Base-by-base conservation (phyloP, 2,797 vertebrate genomes). In the Arctocebus calabarensis region DNA sequence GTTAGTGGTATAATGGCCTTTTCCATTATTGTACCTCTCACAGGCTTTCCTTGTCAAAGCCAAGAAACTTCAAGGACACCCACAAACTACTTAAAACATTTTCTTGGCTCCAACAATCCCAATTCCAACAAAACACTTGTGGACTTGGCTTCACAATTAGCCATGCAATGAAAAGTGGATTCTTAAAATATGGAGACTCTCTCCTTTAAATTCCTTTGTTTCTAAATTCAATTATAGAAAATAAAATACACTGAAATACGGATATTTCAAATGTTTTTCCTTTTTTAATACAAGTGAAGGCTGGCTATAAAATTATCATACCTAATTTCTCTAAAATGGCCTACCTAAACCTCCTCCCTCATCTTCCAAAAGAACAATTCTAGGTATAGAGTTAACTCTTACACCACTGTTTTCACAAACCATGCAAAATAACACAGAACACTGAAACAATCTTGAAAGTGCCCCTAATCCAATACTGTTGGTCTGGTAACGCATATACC, bases 361-460 rank as follows among this genome's bases (percentile, higher is more conserved):
- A 73, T 11, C 81, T 94, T 87, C 43, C 75, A 84, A 94, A 97
- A 97, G 96, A 94, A 70, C 32, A 52, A 85, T 45, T 94, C 92
- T 90, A 94, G 92, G 94, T 87, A 40, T 0, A 96, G 92, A 93
- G 45, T 84, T 95, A 66, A 64, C 92, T 89, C 91, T 64, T 74
- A 75, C 2, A 8, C 73, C 84, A 97, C 94, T 27, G 94, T 70
- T 84, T 59, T 2, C 95, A 97, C 75, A 94, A 96, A 96, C 89
- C 97, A 96, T 34, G 14, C 5, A 97, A 0, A 68, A 77, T 68
- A 84, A 74, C n/a, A 52, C 70, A 95, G 93, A 34, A 95, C 90
- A 95, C 84, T 88, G 52, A 98, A 97, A 95, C 95, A 97, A 90
- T 81, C 83, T 70, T 86, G 82, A 96, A 97, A 95, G 95, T 85